Percentiles rank a stretch among this genome's conserved stretches.
Conservation (phyloP, 2,888 invertebrate genomes). For the Watsonalla cultraria region DNA sequence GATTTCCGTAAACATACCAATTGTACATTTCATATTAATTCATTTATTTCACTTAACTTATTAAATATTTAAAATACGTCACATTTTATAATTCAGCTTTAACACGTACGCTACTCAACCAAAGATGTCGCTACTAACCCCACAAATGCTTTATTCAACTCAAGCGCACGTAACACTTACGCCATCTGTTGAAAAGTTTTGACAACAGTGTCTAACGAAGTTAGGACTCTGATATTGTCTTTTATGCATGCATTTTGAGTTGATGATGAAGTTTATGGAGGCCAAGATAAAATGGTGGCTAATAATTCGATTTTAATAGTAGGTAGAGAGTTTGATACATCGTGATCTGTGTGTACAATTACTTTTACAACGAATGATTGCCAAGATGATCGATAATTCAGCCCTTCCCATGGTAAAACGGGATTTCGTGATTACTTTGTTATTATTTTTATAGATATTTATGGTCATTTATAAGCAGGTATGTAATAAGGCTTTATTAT, state of each 20-base stretch:
- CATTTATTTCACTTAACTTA: too few species aligned
- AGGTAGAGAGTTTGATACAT: constrained; percentile 45
- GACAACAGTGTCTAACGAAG: constrained; percentile 16
- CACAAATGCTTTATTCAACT: constrained; percentile 19
- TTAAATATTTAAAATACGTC: too few species aligned
- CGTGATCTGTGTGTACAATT: constrained; percentile 46
- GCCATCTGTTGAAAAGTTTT: constrained; percentile 29
- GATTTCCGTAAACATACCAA: too few species aligned
- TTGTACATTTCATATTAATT: too few species aligned
- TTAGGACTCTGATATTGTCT: constrained; percentile 29
- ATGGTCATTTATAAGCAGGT: constrained; percentile 1
- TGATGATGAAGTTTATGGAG: constrained; percentile 8
- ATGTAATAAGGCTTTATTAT: neutral
- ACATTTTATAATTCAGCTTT: neutral
- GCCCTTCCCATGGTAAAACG: constrained; percentile 18
- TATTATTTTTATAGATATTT: neutral
- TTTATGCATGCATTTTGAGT: constrained; percentile 2
- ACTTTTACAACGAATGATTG: constrained; percentile 62
- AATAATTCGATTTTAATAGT: constrained; percentile 71
- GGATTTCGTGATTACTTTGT: constrained; percentile 12
- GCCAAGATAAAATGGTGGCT: constrained; percentile 25
- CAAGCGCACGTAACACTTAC: constrained; percentile 35
- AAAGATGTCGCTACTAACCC: constrained; percentile 53
- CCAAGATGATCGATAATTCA: constrained; percentile 56
- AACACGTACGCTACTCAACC: constrained; percentile 36